Base-by-base conservation (phyloP, 2,797 vertebrate genomes). In the Fistularia commersonii region DNA sequence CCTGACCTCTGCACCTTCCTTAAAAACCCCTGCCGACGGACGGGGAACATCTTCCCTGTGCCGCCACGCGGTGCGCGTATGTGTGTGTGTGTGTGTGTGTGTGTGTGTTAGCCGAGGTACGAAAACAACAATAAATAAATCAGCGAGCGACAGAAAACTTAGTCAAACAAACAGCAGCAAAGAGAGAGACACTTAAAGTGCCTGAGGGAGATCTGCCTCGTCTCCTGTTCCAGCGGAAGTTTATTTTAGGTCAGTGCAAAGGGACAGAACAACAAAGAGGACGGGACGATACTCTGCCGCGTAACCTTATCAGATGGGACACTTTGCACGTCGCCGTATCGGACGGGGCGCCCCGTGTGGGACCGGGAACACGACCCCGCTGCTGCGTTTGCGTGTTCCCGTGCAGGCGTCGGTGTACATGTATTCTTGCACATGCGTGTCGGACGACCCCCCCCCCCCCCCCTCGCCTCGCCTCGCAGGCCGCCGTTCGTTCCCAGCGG, bases 11-110 rank as follows among this genome's bases (percentile, higher is more conserved):
- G 77, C 76, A 79, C 82, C 67, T 72, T 66, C 54, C 48, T 66
- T 61, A 58, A 68, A 56, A 57, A 57, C 61, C 76, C 62, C 54
- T 77, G 84, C 69, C 52, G 89, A 91, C 52, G 68, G 88, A 91
- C 79, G 49, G 61, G 63, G 67, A 73, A 80, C 89, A 89, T 88
- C 82, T 86, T 87, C 54, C 72, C 70, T 72, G 64, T 64, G 65
- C 54, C 6, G 45, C 50, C 40, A 32, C 45, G 53, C 14, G 44
- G 23, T 46, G 50, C 42, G 54, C 55, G 47, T 55, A 31, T 61
- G 51, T 54, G 49, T 46, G 46, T 44, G 51, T 61, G 45, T 55
- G 54, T 36, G 32, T 37, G 55, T 8, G 38, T 48, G 8, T 41
- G 42, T 57, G 53, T 54, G 56, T 34, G 46, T 23, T 32, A 11